Conservation (phyloP, 2,888 invertebrate genomes). For the Saturnia pavonia region DNA sequence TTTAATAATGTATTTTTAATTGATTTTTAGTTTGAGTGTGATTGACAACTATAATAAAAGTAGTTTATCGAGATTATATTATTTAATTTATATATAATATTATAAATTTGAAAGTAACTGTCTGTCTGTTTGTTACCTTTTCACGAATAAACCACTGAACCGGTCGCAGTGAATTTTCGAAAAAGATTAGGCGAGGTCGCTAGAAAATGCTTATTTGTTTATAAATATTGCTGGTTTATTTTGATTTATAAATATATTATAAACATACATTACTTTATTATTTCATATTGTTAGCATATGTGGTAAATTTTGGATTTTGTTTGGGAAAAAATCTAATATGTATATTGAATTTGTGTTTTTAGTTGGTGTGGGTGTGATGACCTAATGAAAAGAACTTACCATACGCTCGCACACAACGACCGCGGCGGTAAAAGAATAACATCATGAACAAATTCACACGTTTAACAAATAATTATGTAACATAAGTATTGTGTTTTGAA, state of each 20-base stretch:
- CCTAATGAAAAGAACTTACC: background rate
- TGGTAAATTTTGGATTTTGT: background rate
- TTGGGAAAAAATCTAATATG: background rate
- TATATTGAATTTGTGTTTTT: background rate
- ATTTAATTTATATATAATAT: too few relatives aligned
- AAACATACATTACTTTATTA: background rate
- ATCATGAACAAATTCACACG: background rate
- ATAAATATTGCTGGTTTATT: background rate
- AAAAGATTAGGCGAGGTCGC: too few relatives aligned
- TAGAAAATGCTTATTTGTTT: too few relatives aligned
- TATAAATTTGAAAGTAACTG: too few relatives aligned
- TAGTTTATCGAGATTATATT: too few relatives aligned
- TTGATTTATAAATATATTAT: too few relatives aligned
- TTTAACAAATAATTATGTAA: background rate
- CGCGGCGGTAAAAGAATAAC: background rate
- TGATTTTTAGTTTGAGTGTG: background rate
- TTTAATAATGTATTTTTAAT: slow-evolving; percentile 4
- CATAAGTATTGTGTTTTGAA: background rate
- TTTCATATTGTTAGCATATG: background rate
- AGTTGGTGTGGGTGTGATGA: background rate
- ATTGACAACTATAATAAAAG: too few relatives aligned
- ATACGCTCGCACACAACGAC: background rate
- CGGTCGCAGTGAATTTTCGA: too few relatives aligned
- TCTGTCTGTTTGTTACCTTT: too few relatives aligned
- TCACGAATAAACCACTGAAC: too few relatives aligned